Base-by-base conservation (phyloP, 1,140 invertebrate genomes). In the Sesamia nonagrioides region DNA sequence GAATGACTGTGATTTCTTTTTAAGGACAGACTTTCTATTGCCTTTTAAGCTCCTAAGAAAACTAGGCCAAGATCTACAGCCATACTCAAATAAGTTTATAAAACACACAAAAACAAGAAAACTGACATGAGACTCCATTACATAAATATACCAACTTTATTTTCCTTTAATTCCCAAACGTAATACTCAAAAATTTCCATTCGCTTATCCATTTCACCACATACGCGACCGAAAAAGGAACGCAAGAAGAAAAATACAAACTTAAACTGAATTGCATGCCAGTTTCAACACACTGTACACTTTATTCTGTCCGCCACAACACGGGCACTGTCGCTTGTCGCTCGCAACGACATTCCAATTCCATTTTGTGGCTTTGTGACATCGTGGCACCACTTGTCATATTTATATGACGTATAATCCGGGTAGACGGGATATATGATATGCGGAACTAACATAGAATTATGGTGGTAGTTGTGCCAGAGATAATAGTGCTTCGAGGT, bases 341-440 rank as follows among this genome's bases (percentile, higher is more conserved):
- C 71, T 56, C 18, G 54, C 37, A 60, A 74, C 71, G 71, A 74
- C 71, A 74, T 74, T 60, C 71, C 71, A 74, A 74, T 74, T 74
- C 71, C 71, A 74, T 74, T 74, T 60, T 60, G 71, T 45, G 71
- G 71, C 52, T 74, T 74, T 74, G 71, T 74, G 71, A 74, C 71
- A 21, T 60, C 37, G 56, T 7, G 71, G 37, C 40, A 9, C 54
- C 27, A 74, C 71, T 74, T 74, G 52, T 74, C 71, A 56, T 60
- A 74, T 74, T 74, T 74, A 60, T 74, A 45, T 74, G 71, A 74
- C 71, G 40, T 74, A 74, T n/a, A 74, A 48, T 54, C 18, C 9
- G 54, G 11, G 18, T 17, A 21, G 54, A 60, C 54, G 54, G 18
- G 42, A 27, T n/a, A 13, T 69, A 45, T 69, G 42, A 48, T 45